phyloP scores from a whole-genome alignment of 2,113 vertebrate species.

The Dicrurus megarhynchus region DNA sequence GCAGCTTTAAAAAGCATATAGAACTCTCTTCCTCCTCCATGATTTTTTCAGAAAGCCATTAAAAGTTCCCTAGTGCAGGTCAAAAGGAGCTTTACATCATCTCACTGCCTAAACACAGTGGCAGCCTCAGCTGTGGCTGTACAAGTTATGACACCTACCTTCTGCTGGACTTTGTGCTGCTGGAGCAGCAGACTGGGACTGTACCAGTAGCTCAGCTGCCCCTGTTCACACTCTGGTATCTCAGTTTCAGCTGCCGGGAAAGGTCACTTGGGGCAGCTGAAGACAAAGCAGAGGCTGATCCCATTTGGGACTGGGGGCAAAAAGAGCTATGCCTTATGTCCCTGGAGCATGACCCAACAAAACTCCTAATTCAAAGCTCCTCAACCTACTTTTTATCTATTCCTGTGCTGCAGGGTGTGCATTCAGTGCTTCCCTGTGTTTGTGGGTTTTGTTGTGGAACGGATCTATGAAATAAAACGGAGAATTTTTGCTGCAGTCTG shows the following conservation, averaged over 20 bases:
- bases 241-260: background rate
- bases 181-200: background rate
- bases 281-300: background rate
- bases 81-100: background rate
- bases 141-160: background rate
- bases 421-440: background rate
- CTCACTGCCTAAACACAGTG: background rate
- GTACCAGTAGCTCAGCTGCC: background rate
- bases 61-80: background rate
- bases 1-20: background rate
- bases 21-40: background rate
- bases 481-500: background rate
- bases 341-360: background rate
- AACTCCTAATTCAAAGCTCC: background rate
- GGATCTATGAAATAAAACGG: background rate
- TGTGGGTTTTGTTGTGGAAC: background rate
- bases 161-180: background rate
- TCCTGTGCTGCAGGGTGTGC: background rate
- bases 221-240: background rate
- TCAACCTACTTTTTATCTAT: background rate
- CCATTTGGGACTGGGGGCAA: background rate
- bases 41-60: background rate
- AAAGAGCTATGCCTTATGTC: background rate
- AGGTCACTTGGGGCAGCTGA: background rate
- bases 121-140: background rate